Evolutionary conservation across 2,888 invertebrate species (phyloP).

Genomic region (Euplexia lucipara): DNA sequence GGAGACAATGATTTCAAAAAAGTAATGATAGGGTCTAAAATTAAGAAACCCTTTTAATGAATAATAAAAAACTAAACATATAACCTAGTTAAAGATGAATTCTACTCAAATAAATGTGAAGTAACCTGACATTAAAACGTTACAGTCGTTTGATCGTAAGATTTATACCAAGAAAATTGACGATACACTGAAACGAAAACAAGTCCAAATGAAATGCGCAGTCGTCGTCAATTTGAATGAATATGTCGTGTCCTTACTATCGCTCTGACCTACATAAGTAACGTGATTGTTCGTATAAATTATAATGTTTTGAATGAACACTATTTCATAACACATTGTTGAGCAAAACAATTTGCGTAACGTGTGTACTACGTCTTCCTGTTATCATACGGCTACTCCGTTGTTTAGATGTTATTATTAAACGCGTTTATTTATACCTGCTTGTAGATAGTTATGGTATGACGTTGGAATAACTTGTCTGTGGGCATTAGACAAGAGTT

Average conservation of each 20-base stretch:
- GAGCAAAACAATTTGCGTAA: constrained; percentile 59
- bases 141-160: constrained; percentile 30
- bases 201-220: constrained; percentile 41
- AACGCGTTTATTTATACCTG: constrained; percentile 13
- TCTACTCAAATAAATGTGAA: neutral
- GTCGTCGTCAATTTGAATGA: constrained; percentile 44
- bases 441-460: constrained; percentile 1
- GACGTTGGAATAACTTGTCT: neutral
- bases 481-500: neutral
- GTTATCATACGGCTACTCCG: constrained; percentile 37
- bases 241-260: constrained; percentile 52
- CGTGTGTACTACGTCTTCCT: constrained; percentile 59
- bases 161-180: neutral
- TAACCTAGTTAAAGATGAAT: neutral
- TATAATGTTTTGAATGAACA: constrained; percentile 59
- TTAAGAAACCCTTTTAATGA: neutral
- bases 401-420: constrained; percentile 31
- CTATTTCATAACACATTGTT: constrained; percentile 53
- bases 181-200: constrained; percentile 21
- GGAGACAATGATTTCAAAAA: neutral
- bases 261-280: constrained; percentile 54
- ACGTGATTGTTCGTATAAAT: constrained; percentile 60
- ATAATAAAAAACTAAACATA: neutral
- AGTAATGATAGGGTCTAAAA: neutral
- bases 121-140: neutral